These are phyloP conservation scores for Porites lutea DNA, from an alignment of 64 coral and sea anemone species.

Conservation along the genomic window DNA sequence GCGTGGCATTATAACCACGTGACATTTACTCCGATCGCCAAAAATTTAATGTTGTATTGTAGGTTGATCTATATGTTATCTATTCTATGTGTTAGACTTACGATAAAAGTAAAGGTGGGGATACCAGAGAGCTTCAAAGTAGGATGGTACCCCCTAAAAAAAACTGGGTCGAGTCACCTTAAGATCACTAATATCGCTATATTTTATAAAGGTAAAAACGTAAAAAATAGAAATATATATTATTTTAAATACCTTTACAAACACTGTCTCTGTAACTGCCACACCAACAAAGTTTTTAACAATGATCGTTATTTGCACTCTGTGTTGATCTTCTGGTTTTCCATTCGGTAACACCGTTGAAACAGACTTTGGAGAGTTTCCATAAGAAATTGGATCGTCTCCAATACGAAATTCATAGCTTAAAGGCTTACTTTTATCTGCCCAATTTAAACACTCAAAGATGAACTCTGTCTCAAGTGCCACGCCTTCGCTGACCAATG, in stretches of 20 bases:
- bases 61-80: no score
- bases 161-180: no score
- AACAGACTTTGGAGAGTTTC: not conserved
- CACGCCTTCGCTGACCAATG: not conserved
- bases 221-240: not conserved
- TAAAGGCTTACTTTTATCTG: not conserved
- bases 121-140: no score
- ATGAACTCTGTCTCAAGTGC: not conserved
- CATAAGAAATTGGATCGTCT: not conserved
- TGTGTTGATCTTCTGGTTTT: not conserved
- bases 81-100: no score
- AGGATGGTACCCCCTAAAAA: no score
- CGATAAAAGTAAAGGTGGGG: no score
- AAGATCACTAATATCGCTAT: no score
- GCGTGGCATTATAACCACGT: no score
- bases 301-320: not conserved
- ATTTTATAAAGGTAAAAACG: no score
- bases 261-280: not conserved
- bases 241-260: not conserved
- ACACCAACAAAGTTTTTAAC: constrained; percentile 13
- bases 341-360: constrained; percentile 7
- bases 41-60: no score
- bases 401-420: constrained; percentile 7
- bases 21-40: no score
- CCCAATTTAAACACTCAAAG: constrained; percentile 10